Evolutionary conservation across 2,888 invertebrate species (phyloP).

Genomic region (Macaria notata): DNA sequence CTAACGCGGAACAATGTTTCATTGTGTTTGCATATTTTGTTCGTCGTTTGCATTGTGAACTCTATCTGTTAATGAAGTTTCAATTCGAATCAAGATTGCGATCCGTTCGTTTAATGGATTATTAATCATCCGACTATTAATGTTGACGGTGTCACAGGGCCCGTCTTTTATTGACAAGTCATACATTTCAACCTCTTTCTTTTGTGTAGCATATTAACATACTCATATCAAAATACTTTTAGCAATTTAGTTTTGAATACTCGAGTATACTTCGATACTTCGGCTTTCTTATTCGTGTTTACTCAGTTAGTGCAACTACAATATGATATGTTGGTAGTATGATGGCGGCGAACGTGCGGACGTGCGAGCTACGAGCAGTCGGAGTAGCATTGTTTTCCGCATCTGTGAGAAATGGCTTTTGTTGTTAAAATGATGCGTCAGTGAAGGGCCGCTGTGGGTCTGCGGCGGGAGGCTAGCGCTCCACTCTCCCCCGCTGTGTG

Average conservation of each 20-base stretch:
- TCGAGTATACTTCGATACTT: too few relatives aligned
- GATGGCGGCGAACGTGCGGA: conserved; percentile 17
- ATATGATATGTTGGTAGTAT: conserved; percentile 37
- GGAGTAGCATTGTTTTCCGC: conserved; percentile 52
- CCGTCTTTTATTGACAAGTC: too few relatives aligned
- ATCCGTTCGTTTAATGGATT: conserved; percentile 5
- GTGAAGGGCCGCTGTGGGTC: conserved; percentile 55
- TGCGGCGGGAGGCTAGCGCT: conserved; percentile 42
- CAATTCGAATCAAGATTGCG: conserved; percentile 42
- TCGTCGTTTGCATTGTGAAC: conserved; percentile 65
- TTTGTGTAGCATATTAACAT: too few relatives aligned
- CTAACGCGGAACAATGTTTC: conserved; percentile 66
- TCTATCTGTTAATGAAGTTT: conserved; percentile 54
- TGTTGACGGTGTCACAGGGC: too few relatives aligned
- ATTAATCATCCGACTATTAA: too few relatives aligned
- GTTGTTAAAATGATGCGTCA: conserved; percentile 70
- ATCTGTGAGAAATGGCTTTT: conserved; percentile 63
- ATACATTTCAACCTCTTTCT: too few relatives aligned
- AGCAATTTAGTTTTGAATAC: too few relatives aligned
- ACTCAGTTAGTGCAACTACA: conserved; percentile 28
- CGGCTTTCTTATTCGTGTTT: conserved; percentile 17
- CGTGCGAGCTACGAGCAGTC: conserved; percentile 17
- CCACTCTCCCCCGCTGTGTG: conserved; percentile 68
- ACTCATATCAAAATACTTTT: too few relatives aligned
- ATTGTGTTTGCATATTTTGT: conserved; percentile 77